Evolutionary conservation across 92 coral and sea anemone genomes (phyloP), one percentile per base, ranked within the genome.

Genomic region (Porites rus): DNA sequence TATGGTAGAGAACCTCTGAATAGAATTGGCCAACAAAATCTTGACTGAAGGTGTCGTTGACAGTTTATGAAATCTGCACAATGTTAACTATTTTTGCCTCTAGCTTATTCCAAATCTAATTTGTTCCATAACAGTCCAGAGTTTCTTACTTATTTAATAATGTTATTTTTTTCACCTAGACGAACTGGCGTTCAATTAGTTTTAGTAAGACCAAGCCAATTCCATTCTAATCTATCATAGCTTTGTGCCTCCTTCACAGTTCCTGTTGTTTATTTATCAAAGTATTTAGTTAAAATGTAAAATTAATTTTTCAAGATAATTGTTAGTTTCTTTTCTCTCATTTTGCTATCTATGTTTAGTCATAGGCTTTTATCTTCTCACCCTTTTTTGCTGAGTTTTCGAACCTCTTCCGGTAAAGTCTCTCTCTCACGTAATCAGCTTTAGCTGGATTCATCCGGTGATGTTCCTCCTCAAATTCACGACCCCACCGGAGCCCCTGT

Each of bases 401-500:
- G 11, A 73, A 83, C 8, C n/a, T 50, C 43, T 64, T 51, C 21
- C 62, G 72, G 50, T 59, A 46, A 1, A 38, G 51, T 22, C 63
- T 83, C 9, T 62, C 22, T 65, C 65, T 83, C 18, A 73, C 31
- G 58, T 46, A 73, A 65, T 74, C 87, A 63, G 76, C 76, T 72
- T 87, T 87, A 12, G 83, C 74, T 10, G 72, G 54, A 43, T 62
- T 51, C 70, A 69, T 76, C 64, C 75, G 65, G 16, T 82, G 76
- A 51, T 69, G 20, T 54, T 91, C 84, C 3, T 91, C 89, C 62
- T 69, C 79, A 88, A 82, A 87, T 53, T 87, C 91, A 8, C 94
- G 80, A 24, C 94, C 94, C 94, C 94, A 91, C 54, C 94, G 81
- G 21, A 91, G 83, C 6, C 91, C 91, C 76, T 91, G 94, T 50